Evolutionary conservation across 2,113 vertebrate genomes (phyloP).

Genomic region (Sprattus sprattus): DNA sequence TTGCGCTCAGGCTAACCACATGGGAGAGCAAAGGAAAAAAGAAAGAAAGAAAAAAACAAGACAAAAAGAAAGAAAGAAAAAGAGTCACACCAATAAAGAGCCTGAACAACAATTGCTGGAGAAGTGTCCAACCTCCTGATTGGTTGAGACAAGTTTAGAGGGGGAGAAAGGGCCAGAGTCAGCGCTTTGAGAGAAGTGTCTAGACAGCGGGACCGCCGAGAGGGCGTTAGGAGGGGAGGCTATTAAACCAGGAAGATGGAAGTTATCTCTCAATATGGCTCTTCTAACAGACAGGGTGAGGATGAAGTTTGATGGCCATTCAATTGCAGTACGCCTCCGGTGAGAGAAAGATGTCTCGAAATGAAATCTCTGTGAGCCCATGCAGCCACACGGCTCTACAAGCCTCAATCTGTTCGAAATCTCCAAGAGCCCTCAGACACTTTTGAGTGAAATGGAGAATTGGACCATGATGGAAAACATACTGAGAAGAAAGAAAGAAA

Average conservation of each 20-base stretch:
- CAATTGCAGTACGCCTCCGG: background rate
- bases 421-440: background rate
- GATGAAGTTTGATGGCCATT: background rate
- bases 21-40: background rate
- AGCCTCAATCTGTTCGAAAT: background rate
- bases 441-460: background rate
- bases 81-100: background rate
- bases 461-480: background rate
- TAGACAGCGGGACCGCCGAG: background rate
- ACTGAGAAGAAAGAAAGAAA: background rate
- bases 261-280: slow-evolving; percentile 3
- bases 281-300: background rate
- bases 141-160: background rate
- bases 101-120: background rate
- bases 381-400: background rate
- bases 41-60: background rate
- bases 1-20: background rate
- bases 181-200: background rate
- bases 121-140: background rate
- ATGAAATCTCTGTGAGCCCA: background rate
- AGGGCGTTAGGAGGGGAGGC: background rate
- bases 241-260: slow-evolving; percentile 5
- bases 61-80: background rate
- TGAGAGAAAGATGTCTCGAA: background rate
- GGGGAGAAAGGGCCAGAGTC: background rate